These are phyloP conservation scores for Blomia tropicalis DNA, from an alignment of 2,888 invertebrate genomes.

Conservation along the genomic window DNA sequence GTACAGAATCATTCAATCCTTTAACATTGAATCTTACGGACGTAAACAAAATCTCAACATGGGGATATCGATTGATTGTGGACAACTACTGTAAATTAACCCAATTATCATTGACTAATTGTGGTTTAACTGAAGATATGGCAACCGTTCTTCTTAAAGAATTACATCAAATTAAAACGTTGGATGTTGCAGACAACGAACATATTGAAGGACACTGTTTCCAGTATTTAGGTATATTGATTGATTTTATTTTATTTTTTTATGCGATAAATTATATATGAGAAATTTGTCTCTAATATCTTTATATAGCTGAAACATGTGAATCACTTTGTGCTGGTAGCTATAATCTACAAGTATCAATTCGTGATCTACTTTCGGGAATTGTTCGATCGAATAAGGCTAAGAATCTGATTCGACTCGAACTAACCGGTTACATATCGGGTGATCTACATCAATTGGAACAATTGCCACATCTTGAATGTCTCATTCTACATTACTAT, in stretches of 20 bases:
- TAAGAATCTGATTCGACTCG: background rate
- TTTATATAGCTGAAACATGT: background rate
- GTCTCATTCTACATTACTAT: background rate
- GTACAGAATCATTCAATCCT: background rate
- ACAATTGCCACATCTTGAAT: background rate
- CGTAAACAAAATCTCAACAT: background rate
- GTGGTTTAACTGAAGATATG: background rate
- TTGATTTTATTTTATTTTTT: background rate
- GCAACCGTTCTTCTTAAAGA: background rate
- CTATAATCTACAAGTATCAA: background rate
- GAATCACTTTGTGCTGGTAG: conserved; percentile 14
- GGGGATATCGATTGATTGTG: background rate
- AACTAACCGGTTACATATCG: conserved; percentile 8
- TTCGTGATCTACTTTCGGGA: background rate
- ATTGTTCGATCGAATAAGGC: background rate
- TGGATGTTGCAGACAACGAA: conserved; percentile 2
- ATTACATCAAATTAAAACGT: background rate
- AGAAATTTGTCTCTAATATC: background rate
- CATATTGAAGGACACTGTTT: conserved; percentile 3
- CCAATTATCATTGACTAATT: background rate
- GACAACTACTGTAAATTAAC: background rate
- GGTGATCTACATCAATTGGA: background rate
- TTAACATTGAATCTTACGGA: background rate
- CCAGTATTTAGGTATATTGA: background rate
- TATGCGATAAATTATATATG: too few relatives aligned